Evolutionary conservation across 2,797 vertebrate species (phyloP).

Genomic region (Typhlichthys subterraneus): DNA sequence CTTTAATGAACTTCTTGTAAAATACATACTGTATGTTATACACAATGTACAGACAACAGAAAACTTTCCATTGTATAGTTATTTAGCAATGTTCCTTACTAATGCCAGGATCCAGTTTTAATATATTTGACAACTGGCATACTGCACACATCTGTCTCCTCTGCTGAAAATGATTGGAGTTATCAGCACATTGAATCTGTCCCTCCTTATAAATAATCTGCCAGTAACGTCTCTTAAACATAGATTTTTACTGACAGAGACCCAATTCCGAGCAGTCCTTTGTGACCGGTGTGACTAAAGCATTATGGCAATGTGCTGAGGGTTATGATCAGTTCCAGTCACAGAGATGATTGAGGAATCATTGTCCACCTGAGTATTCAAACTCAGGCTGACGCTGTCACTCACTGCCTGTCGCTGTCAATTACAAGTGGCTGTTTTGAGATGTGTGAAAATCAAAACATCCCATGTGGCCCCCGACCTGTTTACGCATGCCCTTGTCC

Average conservation of each 20-base stretch:
- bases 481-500: constrained; percentile 55
- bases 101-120: constrained; percentile 29
- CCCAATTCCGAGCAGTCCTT: constrained; percentile 22
- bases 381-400: constrained; percentile 58
- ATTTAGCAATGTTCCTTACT: constrained; percentile 5
- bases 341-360: constrained; percentile 66
- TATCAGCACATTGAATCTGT: constrained; percentile 62
- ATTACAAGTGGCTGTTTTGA: constrained; percentile 52
- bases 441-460: constrained; percentile 69
- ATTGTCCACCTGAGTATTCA: constrained; percentile 71
- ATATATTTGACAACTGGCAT: constrained; percentile 31
- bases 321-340: constrained; percentile 64
- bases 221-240: constrained; percentile 56
- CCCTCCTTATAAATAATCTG: constrained; percentile 61
- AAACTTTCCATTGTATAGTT: constrained; percentile 1
- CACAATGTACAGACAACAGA: background rate
- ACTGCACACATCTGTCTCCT: constrained; percentile 48
- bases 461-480: constrained; percentile 55
- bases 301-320: constrained; percentile 45
- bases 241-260: constrained; percentile 44
- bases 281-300: constrained; percentile 55
- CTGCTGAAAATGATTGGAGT: constrained; percentile 32
- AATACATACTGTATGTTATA: no score
- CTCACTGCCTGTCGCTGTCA: constrained; percentile 70
- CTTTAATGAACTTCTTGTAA: no score